Evolutionary conservation across 2,888 invertebrate genomes (phyloP), one percentile per base, ranked within the genome.

Genomic region (Ectobius pallidus): DNA sequence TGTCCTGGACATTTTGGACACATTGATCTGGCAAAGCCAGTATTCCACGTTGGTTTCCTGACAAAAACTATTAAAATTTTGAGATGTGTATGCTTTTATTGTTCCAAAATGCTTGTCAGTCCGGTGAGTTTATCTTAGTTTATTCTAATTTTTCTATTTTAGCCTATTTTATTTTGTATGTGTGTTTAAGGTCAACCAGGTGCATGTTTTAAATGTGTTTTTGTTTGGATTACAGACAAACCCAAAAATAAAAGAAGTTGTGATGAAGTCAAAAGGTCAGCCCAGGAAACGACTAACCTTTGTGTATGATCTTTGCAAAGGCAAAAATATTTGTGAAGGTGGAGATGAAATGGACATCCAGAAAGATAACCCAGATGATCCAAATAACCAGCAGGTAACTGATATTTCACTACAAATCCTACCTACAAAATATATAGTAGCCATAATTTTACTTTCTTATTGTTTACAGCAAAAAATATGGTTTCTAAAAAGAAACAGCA

Each of bases 1-100:
- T 99, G 99, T 82, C 98, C 99, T 2, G 99, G 99, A 1, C 99
- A 99, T 84, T 99, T 99, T 85, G 99, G 98, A 3, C 99, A 99
- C 83, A 94, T 99, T 79, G 98, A 99, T 83, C 86, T 99, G 77
- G 93, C 98, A 0, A 99, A 99, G 83, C 99, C 99, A 22, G 99
- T 99, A 0, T 99, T 96, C 84, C 99, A 99, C 82, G 93, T 98
- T 81, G 99, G 98, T 44, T 99, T 99, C 81, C 88, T 99, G 69
- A 96, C 96, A 42, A 99, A 99, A 85, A 95, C 95, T 0, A 95
- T 99, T 77, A 99, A 99, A 85, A 90, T 97, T 74, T 85, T 99
- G n/a, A 88, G 99, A 84, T 99, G 99, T 84, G 98, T 99, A 25
- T 99, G 99, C 83, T 99, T 98, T 83, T 99, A 96, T 83, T 99